Conservation (phyloP, 1,140 invertebrate species). For the Leptinotarsa lineolata region DNA sequence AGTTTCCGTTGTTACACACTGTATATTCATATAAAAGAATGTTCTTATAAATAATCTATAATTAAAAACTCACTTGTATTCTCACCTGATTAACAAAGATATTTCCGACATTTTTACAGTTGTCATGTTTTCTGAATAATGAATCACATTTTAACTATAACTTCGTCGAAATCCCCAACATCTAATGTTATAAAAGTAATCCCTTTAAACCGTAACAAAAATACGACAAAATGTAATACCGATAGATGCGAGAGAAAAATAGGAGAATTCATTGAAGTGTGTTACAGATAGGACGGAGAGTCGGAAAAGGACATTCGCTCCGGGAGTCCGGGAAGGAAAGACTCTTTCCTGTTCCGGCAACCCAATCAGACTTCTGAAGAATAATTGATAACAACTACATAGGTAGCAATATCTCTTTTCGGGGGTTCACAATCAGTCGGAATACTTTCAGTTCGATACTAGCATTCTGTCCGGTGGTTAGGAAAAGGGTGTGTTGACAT, state of each 20-base stretch:
- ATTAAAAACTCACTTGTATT: too few species aligned
- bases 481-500: too few species aligned
- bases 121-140: too few species aligned
- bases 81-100: too few species aligned
- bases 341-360: constrained; percentile 55
- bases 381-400: constrained; percentile 50
- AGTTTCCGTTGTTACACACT: too few species aligned
- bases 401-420: constrained; percentile 16
- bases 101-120: too few species aligned
- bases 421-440: constrained; percentile 10
- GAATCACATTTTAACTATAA: too few species aligned
- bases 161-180: neutral
- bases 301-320: constrained; percentile 56
- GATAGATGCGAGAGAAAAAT: constrained; percentile 37
- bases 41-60: too few species aligned
- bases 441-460: neutral
- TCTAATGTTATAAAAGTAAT: neutral
- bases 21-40: too few species aligned
- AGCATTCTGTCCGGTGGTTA: too few species aligned
- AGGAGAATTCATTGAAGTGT: constrained; percentile 43
- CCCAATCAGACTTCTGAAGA: constrained; percentile 53
- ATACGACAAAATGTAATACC: constrained; percentile 35
- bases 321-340: constrained; percentile 57
- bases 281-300: constrained; percentile 47
- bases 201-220: neutral